Conservation (phyloP, 35 echinoderm and acorn worm genomes). For the Nesometra sesokonis region DNA sequence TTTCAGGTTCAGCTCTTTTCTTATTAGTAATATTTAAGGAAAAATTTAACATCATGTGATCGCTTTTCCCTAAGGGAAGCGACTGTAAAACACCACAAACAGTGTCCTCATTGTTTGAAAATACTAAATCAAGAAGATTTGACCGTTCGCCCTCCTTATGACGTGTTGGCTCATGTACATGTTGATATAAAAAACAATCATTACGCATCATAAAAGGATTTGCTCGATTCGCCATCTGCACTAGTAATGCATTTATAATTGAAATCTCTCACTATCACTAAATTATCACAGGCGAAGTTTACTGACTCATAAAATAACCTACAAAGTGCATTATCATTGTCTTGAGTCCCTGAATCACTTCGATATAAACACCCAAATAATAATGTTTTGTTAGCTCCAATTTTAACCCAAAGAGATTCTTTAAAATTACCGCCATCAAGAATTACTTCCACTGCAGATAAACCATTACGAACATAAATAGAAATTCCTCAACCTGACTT, state of each 20-base stretch:
- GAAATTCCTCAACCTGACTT: too few relatives aligned
- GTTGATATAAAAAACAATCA: constrained; percentile 15
- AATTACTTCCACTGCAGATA: too few relatives aligned
- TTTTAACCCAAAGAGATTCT: too few relatives aligned
- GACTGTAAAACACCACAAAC: neutral
- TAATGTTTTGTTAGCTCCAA: too few relatives aligned
- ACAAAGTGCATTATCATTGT: constrained; percentile 4
- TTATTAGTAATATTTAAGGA: neutral
- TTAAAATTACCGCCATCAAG: too few relatives aligned
- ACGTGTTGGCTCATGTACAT: constrained; percentile 22
- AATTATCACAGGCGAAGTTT: neutral
- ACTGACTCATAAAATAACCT: neutral
- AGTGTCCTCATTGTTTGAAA: constrained; percentile 14
- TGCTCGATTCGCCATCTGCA: neutral
- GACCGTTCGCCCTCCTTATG: neutral
- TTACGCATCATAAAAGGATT: neutral
- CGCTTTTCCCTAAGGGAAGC: constrained; percentile 33
- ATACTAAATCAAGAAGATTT: constrained; percentile 16
- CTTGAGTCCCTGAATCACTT: too few relatives aligned
- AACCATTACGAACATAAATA: too few relatives aligned
- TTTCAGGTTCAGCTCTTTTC: neutral
- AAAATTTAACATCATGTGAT: constrained; percentile 15
- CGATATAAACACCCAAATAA: too few relatives aligned
- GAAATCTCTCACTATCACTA: constrained; percentile 31
- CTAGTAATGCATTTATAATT: constrained; percentile 11